Evolutionary conservation across 2,888 invertebrate genomes (phyloP).

Genomic region (Ligdia adustata): DNA sequence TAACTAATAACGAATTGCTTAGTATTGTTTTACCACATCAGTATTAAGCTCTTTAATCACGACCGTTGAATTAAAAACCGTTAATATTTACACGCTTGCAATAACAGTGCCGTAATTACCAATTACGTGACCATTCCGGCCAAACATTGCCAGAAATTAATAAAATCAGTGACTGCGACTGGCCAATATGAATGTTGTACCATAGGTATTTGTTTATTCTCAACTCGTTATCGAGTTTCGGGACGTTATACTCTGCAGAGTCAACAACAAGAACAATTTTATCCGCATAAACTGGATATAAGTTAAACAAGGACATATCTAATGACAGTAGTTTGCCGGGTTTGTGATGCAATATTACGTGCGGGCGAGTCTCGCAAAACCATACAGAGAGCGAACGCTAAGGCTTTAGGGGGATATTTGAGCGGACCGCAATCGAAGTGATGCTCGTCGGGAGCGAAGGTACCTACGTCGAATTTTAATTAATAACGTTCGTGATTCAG

Average conservation of each 20-base stretch:
- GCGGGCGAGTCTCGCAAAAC: conserved; percentile 12
- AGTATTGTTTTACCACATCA: too few relatives aligned
- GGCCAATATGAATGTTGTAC: conserved; percentile 6
- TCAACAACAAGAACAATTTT: conserved; percentile 34
- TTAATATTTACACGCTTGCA: not conserved
- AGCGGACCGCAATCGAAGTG: conserved; percentile 8
- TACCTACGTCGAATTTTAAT: conserved; percentile 24
- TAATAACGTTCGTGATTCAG: conserved; percentile 28
- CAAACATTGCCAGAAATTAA: not conserved
- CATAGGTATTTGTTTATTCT: conserved; percentile 11
- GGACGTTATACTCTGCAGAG: conserved; percentile 23
- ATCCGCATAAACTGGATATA: conserved; percentile 31
- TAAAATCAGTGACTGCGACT: not conserved
- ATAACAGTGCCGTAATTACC: conserved; percentile 1
- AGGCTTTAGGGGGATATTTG: conserved; percentile 10
- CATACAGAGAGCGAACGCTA: conserved; percentile 8
- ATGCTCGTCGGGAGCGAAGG: conserved; percentile 16
- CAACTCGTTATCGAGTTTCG: conserved; percentile 24
- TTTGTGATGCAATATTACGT: conserved; percentile 27
- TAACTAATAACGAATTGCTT: too few relatives aligned
- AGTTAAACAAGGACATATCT: conserved; percentile 35
- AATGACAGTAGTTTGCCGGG: conserved; percentile 34
- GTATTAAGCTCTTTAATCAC: too few relatives aligned
- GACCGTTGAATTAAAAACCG: not conserved
- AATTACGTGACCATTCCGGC: not conserved